These are phyloP conservation scores for Platycheirus albimanus DNA, from an alignment of 2,888 invertebrate species.

Conservation along the genomic window DNA sequence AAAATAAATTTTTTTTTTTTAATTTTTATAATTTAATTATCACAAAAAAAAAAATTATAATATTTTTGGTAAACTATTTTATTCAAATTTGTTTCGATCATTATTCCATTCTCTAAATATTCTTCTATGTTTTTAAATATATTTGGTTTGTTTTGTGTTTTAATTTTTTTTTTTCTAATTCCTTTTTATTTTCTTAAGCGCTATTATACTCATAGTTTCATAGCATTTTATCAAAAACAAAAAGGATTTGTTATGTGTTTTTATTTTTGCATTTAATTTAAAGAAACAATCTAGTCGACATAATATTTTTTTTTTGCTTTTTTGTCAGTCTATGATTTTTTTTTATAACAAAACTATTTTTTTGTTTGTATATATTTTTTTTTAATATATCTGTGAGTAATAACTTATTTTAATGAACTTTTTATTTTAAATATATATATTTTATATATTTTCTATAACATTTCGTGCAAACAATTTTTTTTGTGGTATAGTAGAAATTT, in stretches of 20 bases:
- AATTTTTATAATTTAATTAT: slow-evolving; percentile 9
- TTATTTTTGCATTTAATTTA: no score
- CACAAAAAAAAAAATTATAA: neutral
- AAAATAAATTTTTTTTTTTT: slow-evolving; percentile 31
- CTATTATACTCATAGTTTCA: no score
- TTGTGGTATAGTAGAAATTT: slow-evolving; percentile 51
- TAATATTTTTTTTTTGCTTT: slow-evolving; percentile 58
- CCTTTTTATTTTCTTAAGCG: no score
- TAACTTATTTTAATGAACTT: slow-evolving; percentile 74
- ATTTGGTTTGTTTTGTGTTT: neutral
- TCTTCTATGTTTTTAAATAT: slow-evolving; percentile 35
- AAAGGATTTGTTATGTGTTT: slow-evolving; percentile 54
- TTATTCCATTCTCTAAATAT: slow-evolving; percentile 22
- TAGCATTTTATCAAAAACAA: slow-evolving; percentile 61
- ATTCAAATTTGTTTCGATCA: slow-evolving; percentile 37
- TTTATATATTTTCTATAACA: slow-evolving; percentile 44
- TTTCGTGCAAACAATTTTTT: slow-evolving; percentile 69
- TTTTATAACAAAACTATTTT: slow-evolving; percentile 68
- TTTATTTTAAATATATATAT: slow-evolving; percentile 33
- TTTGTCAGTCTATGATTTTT: slow-evolving; percentile 72
- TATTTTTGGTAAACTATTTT: slow-evolving; percentile 58
- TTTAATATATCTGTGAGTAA: slow-evolving; percentile 44
- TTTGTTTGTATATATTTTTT: slow-evolving; percentile 63
- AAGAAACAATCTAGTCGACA: slow-evolving; percentile 74
- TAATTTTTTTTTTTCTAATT: slow-evolving; percentile 31